These are phyloP conservation scores for Delia radicum DNA, from an alignment of 1,140 invertebrate species.

Conservation along the genomic window DNA sequence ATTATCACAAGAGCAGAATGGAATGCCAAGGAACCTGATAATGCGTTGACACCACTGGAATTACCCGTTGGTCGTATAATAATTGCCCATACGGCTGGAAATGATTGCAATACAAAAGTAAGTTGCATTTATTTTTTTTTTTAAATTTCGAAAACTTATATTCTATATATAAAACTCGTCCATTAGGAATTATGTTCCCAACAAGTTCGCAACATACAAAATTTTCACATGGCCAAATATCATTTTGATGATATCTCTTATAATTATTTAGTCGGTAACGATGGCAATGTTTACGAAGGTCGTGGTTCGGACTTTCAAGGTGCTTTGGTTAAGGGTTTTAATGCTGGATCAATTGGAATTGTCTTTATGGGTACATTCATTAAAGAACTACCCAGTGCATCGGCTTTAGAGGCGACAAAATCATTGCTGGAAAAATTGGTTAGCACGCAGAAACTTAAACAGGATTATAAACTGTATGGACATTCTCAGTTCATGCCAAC, in stretches of 20 bases:
- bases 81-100: constrained; percentile 61
- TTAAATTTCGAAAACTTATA: too few relatives aligned
- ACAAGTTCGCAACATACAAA: constrained; percentile 59
- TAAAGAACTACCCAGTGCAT: constrained; percentile 52
- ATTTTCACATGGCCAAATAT: constrained; percentile 57
- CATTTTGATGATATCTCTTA: constrained; percentile 62
- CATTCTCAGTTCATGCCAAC: constrained; percentile 65
- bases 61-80: constrained; percentile 59
- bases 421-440: constrained; percentile 63
- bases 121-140: not conserved
- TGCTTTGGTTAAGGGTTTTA: constrained; percentile 62
- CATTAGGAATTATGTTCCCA: constrained; percentile 20
- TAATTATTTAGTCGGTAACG: constrained; percentile 67
- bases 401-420: constrained; percentile 60
- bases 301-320: constrained; percentile 62
- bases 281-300: constrained; percentile 66
- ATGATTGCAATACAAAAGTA: constrained; percentile 56
- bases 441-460: constrained; percentile 55
- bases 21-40: constrained; percentile 60
- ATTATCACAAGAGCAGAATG: constrained; percentile 57
- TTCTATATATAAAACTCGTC: too few relatives aligned
- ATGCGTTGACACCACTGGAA: constrained; percentile 49
- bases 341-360: constrained; percentile 62
- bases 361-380: constrained; percentile 61
- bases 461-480: constrained; percentile 63